Evolutionary conservation across 2,797 vertebrate species (phyloP).

Genomic region (Enteromius anoplus): DNA sequence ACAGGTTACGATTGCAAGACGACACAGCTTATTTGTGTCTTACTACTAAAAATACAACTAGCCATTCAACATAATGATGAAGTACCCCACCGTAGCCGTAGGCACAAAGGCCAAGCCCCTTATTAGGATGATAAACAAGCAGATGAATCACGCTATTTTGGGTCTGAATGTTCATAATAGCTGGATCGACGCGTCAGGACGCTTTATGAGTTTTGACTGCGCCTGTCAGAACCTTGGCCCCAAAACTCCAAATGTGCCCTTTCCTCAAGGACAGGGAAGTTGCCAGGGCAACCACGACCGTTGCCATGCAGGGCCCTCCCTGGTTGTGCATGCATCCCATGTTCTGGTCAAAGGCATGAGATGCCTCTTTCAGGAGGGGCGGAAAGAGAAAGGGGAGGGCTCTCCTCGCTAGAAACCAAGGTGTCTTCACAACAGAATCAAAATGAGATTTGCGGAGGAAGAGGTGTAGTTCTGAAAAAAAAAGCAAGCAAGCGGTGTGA

Average conservation of each 20-base stretch:
- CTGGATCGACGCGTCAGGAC: slow-evolving; percentile 62
- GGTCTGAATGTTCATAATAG: slow-evolving; percentile 19
- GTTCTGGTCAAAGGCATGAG: slow-evolving; percentile 58
- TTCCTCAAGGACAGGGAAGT: slow-evolving; percentile 78
- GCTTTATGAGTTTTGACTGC: slow-evolving; percentile 72
- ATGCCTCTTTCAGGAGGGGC: slow-evolving; percentile 45
- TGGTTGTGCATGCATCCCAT: slow-evolving; percentile 73
- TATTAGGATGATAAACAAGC: slow-evolving; percentile 31
- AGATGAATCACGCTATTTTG: slow-evolving; percentile 46
- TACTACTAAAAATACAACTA: slow-evolving; percentile 13
- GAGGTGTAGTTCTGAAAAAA: slow-evolving; percentile 13
- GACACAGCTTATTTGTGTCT: slow-evolving; percentile 13
- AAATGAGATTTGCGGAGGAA: slow-evolving; percentile 40
- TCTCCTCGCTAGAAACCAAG: slow-evolving; percentile 50
- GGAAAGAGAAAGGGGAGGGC: slow-evolving; percentile 32
- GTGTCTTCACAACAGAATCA: slow-evolving; percentile 52
- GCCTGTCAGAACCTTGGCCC: slow-evolving; percentile 66
- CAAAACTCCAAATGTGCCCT: slow-evolving; percentile 68
- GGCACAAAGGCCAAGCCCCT: slow-evolving; percentile 18
- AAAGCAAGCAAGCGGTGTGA: slow-evolving; percentile 22
- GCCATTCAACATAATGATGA: slow-evolving; percentile 6
- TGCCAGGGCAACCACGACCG: slow-evolving; percentile 78
- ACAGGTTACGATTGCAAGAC: slow-evolving; percentile 42
- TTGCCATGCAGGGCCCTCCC: slow-evolving; percentile 71
- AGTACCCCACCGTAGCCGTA: not conserved